Evolutionary conservation across 2,113 vertebrate genomes (phyloP).

Genomic region (Antennarius striatus): DNA sequence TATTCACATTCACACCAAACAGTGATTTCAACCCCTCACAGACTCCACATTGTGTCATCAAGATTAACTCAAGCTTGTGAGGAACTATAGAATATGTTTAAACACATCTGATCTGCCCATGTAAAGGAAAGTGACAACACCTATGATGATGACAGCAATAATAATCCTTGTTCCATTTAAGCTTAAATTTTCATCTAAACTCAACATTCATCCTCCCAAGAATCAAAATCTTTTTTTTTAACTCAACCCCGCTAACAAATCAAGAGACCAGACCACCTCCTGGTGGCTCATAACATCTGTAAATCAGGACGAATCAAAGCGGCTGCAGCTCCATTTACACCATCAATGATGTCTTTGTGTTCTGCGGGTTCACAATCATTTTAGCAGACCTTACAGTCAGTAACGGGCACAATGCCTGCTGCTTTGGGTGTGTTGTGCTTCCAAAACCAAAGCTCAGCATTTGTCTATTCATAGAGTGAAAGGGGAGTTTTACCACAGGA

Average conservation of each 20-base stretch:
- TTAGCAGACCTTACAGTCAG: conserved; percentile 57
- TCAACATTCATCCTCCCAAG: too few species aligned
- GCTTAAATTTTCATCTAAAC: too few species aligned
- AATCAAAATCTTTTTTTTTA: background rate
- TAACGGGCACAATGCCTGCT: conserved; percentile 28
- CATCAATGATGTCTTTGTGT: conserved; percentile 73
- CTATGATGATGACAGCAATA: too few species aligned
- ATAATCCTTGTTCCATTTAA: too few species aligned
- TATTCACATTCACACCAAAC: too few species aligned
- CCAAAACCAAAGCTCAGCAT: conserved; percentile 8
- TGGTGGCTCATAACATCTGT: conserved; percentile 27
- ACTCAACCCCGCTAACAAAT: background rate
- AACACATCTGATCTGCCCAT: too few species aligned
- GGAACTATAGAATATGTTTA: too few species aligned
- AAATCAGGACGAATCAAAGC: conserved; percentile 23
- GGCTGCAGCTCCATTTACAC: conserved; percentile 39
- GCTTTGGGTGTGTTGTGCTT: conserved; percentile 22
- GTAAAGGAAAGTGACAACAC: too few species aligned
- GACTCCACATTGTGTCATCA: too few species aligned
- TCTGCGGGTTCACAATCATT: conserved; percentile 61
- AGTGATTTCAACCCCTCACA: too few species aligned
- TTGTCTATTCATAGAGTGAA: conserved; percentile 12
- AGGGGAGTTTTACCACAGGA: background rate
- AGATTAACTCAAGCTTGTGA: too few species aligned
- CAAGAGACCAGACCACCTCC: background rate